Percentiles rank a stretch among this genome's conserved stretches.
phyloP scores from a whole-genome alignment of 2,113 vertebrate species.

The Xiphophorus maculatus region DNA sequence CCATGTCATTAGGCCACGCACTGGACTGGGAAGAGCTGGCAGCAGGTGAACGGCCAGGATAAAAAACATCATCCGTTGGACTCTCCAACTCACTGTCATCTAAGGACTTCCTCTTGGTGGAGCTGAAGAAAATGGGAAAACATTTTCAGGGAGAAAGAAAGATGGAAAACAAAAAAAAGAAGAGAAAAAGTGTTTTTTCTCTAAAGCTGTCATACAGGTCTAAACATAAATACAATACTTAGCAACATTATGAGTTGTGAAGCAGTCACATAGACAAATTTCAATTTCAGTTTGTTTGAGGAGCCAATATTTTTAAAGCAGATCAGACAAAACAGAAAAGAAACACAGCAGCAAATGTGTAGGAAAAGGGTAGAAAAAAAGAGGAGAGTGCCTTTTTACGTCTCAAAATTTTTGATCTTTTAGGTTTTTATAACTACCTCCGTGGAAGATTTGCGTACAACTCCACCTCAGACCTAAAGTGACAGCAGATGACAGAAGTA shows the following conservation, averaged over 20 bases:
- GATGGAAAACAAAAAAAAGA: conserved; percentile 15
- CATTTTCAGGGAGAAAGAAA: conserved; percentile 16
- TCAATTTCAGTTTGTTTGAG: conserved; percentile 14
- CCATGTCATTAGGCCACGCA: conserved; percentile 90
- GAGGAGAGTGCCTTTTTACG: conserved; percentile 32
- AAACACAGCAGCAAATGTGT: conserved; percentile 34
- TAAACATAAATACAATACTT: background rate
- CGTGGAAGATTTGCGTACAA: conserved; percentile 82
- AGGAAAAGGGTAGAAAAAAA: conserved; percentile 46
- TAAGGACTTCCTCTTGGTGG: conserved; percentile 91
- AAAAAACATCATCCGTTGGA: conserved; percentile 91
- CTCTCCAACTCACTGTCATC: conserved; percentile 93
- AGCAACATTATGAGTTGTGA: conserved; percentile 5
- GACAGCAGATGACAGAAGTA: conserved; percentile 63
- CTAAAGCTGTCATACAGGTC: background rate
- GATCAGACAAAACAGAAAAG: conserved; percentile 26
- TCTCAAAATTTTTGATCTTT: conserved; percentile 45
- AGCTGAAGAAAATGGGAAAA: conserved; percentile 67
- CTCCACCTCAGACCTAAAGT: conserved; percentile 82
- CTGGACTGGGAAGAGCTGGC: conserved; percentile 91
- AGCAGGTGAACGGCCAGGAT: conserved; percentile 88
- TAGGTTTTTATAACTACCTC: conserved; percentile 76
- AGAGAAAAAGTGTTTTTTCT: background rate
- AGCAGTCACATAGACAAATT: conserved; percentile 1
- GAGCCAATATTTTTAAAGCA: conserved; percentile 25